Base-by-base conservation (phyloP, 2,797 vertebrate species). In the Lemur catta region DNA sequence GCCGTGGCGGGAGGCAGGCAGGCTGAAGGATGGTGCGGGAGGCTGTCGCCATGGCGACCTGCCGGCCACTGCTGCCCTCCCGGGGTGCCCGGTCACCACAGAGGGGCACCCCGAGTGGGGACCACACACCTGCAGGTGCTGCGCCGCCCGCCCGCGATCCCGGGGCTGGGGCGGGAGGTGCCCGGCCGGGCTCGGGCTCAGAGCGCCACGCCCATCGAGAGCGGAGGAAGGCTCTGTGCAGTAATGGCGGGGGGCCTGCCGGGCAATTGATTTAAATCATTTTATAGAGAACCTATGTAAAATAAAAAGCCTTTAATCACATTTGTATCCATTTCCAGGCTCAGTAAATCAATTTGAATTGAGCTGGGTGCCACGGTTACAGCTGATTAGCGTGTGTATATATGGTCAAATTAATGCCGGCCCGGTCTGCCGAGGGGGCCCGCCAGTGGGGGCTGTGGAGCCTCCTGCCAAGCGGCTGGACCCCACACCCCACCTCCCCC, bases 231-330 rank as follows among this genome's bases (percentile, higher is more conserved):
- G 75, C 90, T 80, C 20, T 55, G 71, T 69, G 75, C 69, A 35
- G 93, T 93, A 82, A 96, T 82, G 94, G 97, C 26, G 1, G 76
- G 28, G 92, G 97, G 92, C 95, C 97, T 94, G 86, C 96, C 95
- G 94, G 82, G 97, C 98, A 98, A 98, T 98, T 99, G 98, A 98
- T 98, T 98, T 98, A 98, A 98, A 98, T 98, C 98, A 98, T 98
- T 98, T 98, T 98, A 98, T 98, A 98, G 98, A 98, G 98, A 98
- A 98, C 98, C 98, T 98, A 97, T 98, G 98, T 97, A 98, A 98
- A 98, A 99, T 98, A 98, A 98, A 99, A 98, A 98, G 98, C 98
- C 98, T 98, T 98, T 99, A 99, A 99, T 99, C 98, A 98, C 98
- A 98, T 99, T 98, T 99, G 98, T 98, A 98, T 99, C 98, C 98